Evolutionary conservation across 2,113 vertebrate species (phyloP), one percentile per base, ranked within the genome.

Genomic region (Polypterus senegalus): DNA sequence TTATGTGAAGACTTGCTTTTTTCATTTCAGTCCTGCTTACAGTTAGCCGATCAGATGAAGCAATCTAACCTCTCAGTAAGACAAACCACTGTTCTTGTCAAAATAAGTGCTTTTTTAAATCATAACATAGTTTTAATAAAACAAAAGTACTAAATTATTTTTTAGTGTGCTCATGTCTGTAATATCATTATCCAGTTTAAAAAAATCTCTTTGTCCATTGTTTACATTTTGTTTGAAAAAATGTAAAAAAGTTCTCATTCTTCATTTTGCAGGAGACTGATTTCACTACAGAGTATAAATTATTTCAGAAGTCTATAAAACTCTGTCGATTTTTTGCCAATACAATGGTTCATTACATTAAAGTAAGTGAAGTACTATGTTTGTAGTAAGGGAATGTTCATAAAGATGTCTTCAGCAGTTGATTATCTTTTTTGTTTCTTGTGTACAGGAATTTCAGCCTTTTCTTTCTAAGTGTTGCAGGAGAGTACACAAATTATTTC

Each of bases 261-360:
- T 27, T 27, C 70, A 43, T 68, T 76, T 74, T 68, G 9, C 69
- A 96, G 94, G 89, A 87, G 61, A 70, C 66, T n/a, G 67, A 74
- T 61, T 87, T 92, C 55, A 78, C 79, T 47, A 57, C 82, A 43
- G 87, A 87, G 65, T 81, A 80, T 72, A 94, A 79, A 67, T 76
- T 97, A 57, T 97, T 96, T 77, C 92, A 93, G 78, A 99, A 92
- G 83, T 88, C 85, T 60, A 79, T 88, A 54, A 99, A 97, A 72
- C 83, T 96, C 64, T 97, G 91, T 80, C 86, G 91, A 62, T 99
- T 99, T 74, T 93, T 99, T 86, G 89, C 84, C 47, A 97, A 94
- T 81, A 96, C 93, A 10, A 79, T 99, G 63, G 80, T 96, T 66
- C 92, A 94, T 74, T 99, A 97, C 64, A 84, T 86, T 69, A 99